A percentile compares a stretch with the other conserved stretches of the same genome.
Conservation (phyloP, 2,797 vertebrate genomes). For the Sarcoramphus papa region DNA sequence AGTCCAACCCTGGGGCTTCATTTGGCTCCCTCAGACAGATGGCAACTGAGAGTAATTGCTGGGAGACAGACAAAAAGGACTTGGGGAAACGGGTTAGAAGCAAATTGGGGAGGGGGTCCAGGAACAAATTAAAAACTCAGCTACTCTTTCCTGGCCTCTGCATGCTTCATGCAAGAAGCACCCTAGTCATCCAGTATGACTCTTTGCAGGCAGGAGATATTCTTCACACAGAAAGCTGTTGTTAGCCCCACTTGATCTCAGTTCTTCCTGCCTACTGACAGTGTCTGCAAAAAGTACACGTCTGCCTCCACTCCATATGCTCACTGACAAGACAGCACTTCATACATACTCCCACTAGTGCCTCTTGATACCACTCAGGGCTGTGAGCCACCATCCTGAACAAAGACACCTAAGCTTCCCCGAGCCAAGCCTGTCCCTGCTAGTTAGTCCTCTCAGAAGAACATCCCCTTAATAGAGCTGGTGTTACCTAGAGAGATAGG, state of each 20-base stretch:
- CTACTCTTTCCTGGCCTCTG: background rate
- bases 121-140: background rate
- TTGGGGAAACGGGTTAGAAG: background rate
- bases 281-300: rapidly evolving
- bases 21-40: background rate
- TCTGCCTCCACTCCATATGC: background rate
- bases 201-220: background rate
- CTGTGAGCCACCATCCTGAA: background rate
- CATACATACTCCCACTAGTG: background rate
- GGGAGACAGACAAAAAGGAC: background rate
- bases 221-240: background rate
- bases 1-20: background rate
- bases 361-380: background rate
- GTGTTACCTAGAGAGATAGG: background rate
- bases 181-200: background rate
- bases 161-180: background rate
- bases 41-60: background rate
- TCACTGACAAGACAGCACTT: background rate
- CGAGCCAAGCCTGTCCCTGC: background rate
- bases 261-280: background rate
- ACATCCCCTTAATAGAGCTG: background rate
- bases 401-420: background rate
- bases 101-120: background rate
- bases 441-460: background rate
- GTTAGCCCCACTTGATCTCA: background rate